Percentiles rank a stretch among this genome's conserved stretches.
phyloP scores from a whole-genome alignment of 2,113 vertebrate genomes.

The Phaetusa simplex region DNA sequence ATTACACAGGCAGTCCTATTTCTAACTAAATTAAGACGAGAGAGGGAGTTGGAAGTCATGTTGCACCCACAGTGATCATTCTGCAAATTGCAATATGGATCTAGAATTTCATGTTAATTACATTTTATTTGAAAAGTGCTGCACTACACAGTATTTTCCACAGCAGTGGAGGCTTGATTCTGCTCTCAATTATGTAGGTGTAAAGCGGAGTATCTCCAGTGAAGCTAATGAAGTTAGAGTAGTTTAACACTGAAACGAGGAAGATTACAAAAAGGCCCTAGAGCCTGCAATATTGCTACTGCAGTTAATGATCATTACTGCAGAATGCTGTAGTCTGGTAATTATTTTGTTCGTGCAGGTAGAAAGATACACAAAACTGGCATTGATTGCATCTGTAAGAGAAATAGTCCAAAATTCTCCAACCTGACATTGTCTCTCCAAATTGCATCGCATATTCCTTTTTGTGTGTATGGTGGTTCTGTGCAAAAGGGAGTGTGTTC shows the following conservation, averaged over 20 bases:
- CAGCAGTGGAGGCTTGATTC: conserved; percentile 56
- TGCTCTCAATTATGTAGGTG: conserved; percentile 59
- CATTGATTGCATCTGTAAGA: neutral
- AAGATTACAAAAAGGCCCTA: conserved; percentile 62
- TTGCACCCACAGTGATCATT: conserved; percentile 60
- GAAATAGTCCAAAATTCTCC: conserved; percentile 19
- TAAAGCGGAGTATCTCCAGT: conserved; percentile 52
- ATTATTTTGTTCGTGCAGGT: conserved; percentile 18
- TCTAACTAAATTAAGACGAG: conserved; percentile 52
- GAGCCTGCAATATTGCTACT: conserved; percentile 54
- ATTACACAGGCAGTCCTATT: conserved; percentile 25
- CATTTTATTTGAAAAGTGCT: conserved; percentile 63
- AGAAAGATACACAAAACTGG: conserved; percentile 31
- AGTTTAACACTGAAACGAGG: conserved; percentile 49
- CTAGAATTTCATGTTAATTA: conserved; percentile 66
- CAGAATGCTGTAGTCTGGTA: conserved; percentile 39
- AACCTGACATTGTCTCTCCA: neutral
- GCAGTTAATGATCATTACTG: conserved; percentile 61
- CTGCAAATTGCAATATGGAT: conserved; percentile 65
- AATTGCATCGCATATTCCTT: neutral
- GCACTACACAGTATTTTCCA: conserved; percentile 56
- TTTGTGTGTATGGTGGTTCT: neutral
- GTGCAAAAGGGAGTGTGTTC: neutral
- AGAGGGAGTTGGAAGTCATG: conserved; percentile 55
- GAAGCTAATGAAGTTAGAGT: conserved; percentile 57